These are phyloP conservation scores for Lophochroa leadbeateri DNA, from an alignment of 2,113 vertebrate species.

Conservation along the genomic window DNA sequence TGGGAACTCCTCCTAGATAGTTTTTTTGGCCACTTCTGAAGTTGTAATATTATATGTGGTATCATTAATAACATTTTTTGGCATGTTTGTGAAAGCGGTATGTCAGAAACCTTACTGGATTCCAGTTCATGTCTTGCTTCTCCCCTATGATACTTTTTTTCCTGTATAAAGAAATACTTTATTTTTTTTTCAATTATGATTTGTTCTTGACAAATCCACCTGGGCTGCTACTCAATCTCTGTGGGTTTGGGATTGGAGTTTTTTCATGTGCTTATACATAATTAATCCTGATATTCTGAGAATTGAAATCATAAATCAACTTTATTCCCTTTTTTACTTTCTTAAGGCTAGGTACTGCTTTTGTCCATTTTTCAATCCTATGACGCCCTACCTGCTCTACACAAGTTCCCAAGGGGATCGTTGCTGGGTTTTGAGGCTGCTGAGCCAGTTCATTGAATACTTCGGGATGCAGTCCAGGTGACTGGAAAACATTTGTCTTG, in stretches of 20 bases:
- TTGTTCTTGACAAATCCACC: not conserved
- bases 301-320: not conserved
- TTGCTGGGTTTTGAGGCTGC: not conserved
- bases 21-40: not conserved
- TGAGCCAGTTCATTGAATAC: not conserved
- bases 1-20: not conserved
- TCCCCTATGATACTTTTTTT: not conserved
- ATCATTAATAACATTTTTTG: not conserved
- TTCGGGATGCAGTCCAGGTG: not conserved
- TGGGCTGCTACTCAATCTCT: not conserved
- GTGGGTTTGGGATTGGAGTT: not conserved
- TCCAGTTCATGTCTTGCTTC: not conserved
- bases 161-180: not conserved
- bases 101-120: not conserved
- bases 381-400: not conserved
- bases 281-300: not conserved
- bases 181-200: not conserved
- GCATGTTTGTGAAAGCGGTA: not conserved
- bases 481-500: conserved; percentile 5
- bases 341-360: not conserved
- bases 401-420: not conserved
- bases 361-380: not conserved
- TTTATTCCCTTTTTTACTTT: not conserved
- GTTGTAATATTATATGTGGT: not conserved
- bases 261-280: not conserved